Conservation (phyloP, 2,113 vertebrate species). For the Rhineura floridana region DNA sequence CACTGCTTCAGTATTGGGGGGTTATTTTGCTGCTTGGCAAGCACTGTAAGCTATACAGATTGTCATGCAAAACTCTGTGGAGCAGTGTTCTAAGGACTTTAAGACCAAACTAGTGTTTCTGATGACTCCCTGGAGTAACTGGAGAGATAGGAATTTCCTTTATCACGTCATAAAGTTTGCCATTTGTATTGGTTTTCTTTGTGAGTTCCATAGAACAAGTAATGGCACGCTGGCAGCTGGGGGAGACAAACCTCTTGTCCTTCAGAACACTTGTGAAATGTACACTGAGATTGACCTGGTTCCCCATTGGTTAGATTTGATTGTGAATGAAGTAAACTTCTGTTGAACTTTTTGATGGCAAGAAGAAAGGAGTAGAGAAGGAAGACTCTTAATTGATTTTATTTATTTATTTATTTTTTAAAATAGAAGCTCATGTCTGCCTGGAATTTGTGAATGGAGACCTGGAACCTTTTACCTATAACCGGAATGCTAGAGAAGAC, state of each 20-base stretch:
- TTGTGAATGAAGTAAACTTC: conserved; percentile 22
- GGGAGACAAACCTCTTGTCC: fast-evolving
- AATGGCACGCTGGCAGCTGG: neutral
- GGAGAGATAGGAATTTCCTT: neutral
- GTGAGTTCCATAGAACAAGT: neutral
- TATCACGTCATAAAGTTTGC: fast-evolving
- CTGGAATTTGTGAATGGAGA: neutral
- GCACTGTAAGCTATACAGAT: fast-evolving
- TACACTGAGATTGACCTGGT: conserved; percentile 4
- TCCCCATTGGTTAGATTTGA: conserved; percentile 5
- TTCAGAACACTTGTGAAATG: neutral
- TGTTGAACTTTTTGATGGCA: neutral
- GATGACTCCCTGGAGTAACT: neutral
- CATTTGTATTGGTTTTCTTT: neutral
- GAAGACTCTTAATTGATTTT: neutral
- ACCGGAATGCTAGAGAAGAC: neutral
- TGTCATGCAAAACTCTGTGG: neutral
- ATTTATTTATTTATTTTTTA: too few species aligned
- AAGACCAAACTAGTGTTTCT: neutral
- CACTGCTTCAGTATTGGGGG: neutral
- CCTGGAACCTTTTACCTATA: neutral
- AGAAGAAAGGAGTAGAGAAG: neutral
- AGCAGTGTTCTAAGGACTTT: neutral
- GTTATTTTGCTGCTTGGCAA: neutral
- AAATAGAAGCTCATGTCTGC: neutral